phyloP scores from a whole-genome alignment of 2,888 invertebrate genomes.

The Trichacis sp. region DNA sequence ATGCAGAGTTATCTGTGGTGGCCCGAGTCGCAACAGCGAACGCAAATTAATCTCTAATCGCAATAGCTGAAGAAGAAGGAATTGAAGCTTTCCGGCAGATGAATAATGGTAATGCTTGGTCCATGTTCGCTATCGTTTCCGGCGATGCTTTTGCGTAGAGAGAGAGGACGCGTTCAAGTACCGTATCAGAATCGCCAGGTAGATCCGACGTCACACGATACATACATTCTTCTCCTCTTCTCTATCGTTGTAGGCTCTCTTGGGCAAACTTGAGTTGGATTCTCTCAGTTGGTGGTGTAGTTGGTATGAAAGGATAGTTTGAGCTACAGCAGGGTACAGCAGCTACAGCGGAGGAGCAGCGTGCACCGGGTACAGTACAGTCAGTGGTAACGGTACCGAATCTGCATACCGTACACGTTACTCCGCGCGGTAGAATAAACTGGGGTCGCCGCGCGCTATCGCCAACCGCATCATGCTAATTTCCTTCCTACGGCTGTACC shows the following conservation, averaged over 20 bases:
- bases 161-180: conserved; percentile 34
- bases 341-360: conserved; percentile 14
- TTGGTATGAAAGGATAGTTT: too few relatives aligned
- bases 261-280: too few relatives aligned
- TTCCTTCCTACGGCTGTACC: conserved; percentile 43
- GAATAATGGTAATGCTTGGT: conserved; percentile 41
- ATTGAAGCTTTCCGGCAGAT: conserved; percentile 39
- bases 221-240: conserved; percentile 14
- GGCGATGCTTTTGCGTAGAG: conserved; percentile 28
- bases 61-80: conserved; percentile 32
- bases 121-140: conserved; percentile 40
- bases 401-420: conserved; percentile 56
- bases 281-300: too few relatives aligned
- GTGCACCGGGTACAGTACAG: too few relatives aligned
- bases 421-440: conserved; percentile 45
- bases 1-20: too few relatives aligned
- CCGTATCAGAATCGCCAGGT: conserved; percentile 44
- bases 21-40: conserved; percentile 12
- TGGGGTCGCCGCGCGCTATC: conserved; percentile 50
- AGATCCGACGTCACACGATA: conserved; percentile 43
- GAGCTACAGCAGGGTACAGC: neutral
- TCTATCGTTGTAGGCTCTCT: too few relatives aligned
- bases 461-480: conserved; percentile 55
- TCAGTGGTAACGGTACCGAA: conserved; percentile 60
- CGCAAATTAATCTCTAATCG: conserved; percentile 24